A percentile compares a stretch with the other conserved stretches of the same genome.
Conservation (phyloP, 1,140 invertebrate genomes). For the Micrasema longulum region DNA sequence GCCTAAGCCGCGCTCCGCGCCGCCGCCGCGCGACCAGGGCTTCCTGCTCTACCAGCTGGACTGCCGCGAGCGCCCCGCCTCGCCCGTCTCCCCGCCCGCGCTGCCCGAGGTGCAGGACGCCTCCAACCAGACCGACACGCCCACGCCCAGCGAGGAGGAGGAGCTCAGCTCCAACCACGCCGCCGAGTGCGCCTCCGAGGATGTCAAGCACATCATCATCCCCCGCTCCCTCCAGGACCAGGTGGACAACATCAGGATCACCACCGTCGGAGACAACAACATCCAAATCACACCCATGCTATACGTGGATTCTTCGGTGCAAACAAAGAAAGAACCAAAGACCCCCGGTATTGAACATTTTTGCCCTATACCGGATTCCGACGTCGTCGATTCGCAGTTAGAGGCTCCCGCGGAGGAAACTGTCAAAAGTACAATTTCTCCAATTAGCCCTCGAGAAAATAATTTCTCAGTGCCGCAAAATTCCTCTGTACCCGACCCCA, state of each 20-base stretch:
- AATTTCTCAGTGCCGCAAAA: not conserved
- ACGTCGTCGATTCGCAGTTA: too few relatives aligned
- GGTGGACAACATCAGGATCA: not conserved
- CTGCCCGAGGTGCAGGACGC: conserved; percentile 77
- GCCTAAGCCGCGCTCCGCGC: conserved; percentile 57
- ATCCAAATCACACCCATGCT: conserved; percentile 25
- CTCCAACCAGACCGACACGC: conserved; percentile 82
- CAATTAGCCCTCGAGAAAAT: not conserved
- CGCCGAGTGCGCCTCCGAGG: conserved; percentile 58
- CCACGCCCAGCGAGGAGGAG: conserved; percentile 70
- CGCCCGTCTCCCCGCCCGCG: conserved; percentile 67
- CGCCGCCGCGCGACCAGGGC: conserved; percentile 55
- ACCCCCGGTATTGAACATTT: conserved; percentile 13
- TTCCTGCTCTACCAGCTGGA: conserved; percentile 51
- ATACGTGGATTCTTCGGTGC: conserved; percentile 16
- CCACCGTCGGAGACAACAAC: conserved; percentile 14
- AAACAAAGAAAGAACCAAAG: conserved; percentile 24
- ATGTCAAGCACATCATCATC: conserved; percentile 62
- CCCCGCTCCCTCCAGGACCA: not conserved
- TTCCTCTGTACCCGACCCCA: not conserved
- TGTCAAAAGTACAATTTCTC: too few relatives aligned
- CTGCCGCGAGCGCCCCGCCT: conserved; percentile 52
- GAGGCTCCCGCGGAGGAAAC: not conserved
- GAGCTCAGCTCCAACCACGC: conserved; percentile 59
- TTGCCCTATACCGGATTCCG: not conserved